Conservation (phyloP, 1,140 invertebrate genomes). For the Camponotus vicinus region DNA sequence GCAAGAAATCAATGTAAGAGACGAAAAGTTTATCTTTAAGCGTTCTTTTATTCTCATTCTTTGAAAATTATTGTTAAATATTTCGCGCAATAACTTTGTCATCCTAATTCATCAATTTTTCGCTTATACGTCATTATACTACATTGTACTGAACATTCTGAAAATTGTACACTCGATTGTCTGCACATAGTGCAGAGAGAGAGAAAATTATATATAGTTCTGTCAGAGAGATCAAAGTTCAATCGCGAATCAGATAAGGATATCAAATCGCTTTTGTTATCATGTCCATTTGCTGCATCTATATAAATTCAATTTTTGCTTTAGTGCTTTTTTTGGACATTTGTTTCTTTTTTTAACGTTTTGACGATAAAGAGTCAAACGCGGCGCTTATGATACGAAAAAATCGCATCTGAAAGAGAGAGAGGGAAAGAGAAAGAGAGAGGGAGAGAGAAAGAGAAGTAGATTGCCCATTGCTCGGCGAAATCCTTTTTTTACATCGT, state of each 20-base stretch:
- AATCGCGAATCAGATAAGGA: constrained; percentile 17
- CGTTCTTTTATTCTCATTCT: constrained; percentile 38
- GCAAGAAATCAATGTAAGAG: not conserved
- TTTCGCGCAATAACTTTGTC: constrained; percentile 14
- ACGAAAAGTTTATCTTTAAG: constrained; percentile 5
- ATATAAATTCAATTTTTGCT: not conserved
- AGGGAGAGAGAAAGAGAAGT: constrained; percentile 50
- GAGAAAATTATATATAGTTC: not conserved
- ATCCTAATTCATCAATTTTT: constrained; percentile 6
- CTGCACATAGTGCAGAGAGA: not conserved
- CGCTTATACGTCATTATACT: not conserved
- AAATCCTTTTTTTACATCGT: constrained; percentile 42
- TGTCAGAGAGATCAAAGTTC: constrained; percentile 27
- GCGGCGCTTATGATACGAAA: not conserved
- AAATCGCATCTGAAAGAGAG: not conserved
- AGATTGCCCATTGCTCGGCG: constrained; percentile 55
- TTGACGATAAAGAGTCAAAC: constrained; percentile 5
- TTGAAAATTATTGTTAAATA: not conserved
- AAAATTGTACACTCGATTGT: not conserved
- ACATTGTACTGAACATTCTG: not conserved
- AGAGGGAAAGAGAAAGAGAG: constrained; percentile 1
- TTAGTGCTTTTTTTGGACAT: not conserved
- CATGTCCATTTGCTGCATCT: not conserved
- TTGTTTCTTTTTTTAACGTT: constrained; percentile 16
- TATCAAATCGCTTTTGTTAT: constrained; percentile 16